Evolutionary conservation across 1,140 invertebrate species (phyloP).

Genomic region (Ectropis grisescens): DNA sequence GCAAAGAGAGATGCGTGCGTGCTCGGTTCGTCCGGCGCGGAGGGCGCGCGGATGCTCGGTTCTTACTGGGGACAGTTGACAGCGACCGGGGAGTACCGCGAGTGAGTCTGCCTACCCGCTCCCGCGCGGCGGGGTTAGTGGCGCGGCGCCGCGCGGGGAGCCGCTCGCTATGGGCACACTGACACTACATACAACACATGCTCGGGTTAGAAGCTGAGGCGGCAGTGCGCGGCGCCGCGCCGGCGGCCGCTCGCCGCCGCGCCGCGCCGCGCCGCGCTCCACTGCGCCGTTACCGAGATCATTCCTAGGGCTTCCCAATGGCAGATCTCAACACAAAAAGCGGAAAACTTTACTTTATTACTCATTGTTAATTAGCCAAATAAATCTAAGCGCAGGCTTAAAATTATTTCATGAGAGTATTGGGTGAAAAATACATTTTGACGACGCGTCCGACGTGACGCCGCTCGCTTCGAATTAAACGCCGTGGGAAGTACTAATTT

Average conservation of each 20-base stretch:
- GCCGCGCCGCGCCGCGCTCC: no score
- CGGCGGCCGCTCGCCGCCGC: no score
- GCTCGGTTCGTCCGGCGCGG: constrained; percentile 29
- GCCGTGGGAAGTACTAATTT: constrained; percentile 36
- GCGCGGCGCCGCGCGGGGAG: neutral
- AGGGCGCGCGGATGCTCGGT: constrained; percentile 31
- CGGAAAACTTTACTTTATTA: constrained; percentile 33
- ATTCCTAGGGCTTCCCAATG: constrained; percentile 27
- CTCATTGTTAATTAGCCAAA: constrained; percentile 57
- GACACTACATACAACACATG: constrained; percentile 52
- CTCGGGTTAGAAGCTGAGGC: constrained; percentile 43
- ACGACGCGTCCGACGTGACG: constrained; percentile 40
- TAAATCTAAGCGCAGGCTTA: constrained; percentile 48
- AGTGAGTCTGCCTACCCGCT: constrained; percentile 31
- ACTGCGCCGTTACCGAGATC: constrained; percentile 37
- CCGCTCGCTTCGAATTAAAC: constrained; percentile 23
- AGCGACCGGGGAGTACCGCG: constrained; percentile 32
- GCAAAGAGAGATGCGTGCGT: constrained; percentile 62
- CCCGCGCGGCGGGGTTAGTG: no score
- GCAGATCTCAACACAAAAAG: constrained; percentile 56
- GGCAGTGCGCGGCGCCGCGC: no score
- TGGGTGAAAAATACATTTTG: constrained; percentile 68
- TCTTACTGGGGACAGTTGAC: constrained; percentile 62
- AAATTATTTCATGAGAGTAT: constrained; percentile 53
- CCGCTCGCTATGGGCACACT: neutral